A percentile compares a stretch with the other conserved stretches of the same genome.
phyloP scores from a whole-genome alignment of 2,797 vertebrate species.

The Enteromius fasciolatus region DNA sequence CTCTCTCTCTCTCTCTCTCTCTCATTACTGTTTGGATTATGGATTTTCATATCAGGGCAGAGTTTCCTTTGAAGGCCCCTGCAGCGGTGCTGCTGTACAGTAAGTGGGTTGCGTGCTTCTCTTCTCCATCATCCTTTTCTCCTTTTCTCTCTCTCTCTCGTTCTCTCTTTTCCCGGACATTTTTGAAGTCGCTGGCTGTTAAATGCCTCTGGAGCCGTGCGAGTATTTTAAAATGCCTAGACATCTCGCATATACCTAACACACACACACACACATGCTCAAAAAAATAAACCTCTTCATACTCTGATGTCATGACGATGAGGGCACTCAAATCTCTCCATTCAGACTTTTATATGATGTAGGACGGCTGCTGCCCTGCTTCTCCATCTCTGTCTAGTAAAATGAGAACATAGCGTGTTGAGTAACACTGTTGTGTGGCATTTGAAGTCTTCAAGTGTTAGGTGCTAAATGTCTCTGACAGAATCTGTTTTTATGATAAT shows the following conservation, averaged over 20 bases:
- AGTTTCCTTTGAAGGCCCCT: slow-evolving; percentile 50
- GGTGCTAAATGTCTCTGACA: not conserved
- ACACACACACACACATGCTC: not conserved
- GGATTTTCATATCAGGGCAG: slow-evolving; percentile 54
- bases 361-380: not conserved
- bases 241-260: not conserved
- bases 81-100: slow-evolving; percentile 37
- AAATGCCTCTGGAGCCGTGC: not conserved
- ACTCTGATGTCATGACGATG: slow-evolving; percentile 20
- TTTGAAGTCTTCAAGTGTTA: not conserved
- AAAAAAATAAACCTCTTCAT: not conserved
- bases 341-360: slow-evolving; percentile 11
- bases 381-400: not conserved
- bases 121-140: slow-evolving; percentile 22
- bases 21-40: slow-evolving; percentile 52
- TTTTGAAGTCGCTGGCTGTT: slow-evolving; percentile 24
- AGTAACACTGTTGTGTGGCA: not conserved
- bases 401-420: not conserved
- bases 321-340: slow-evolving; percentile 17
- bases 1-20: not conserved
- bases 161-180: slow-evolving; percentile 24
- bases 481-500: not conserved
- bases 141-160: not conserved
- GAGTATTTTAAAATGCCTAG: not conserved
- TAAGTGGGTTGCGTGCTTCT: slow-evolving; percentile 32